These are phyloP conservation scores for Nothobranchius furzeri DNA, from an alignment of 2,113 vertebrate genomes.

Conservation along the genomic window DNA sequence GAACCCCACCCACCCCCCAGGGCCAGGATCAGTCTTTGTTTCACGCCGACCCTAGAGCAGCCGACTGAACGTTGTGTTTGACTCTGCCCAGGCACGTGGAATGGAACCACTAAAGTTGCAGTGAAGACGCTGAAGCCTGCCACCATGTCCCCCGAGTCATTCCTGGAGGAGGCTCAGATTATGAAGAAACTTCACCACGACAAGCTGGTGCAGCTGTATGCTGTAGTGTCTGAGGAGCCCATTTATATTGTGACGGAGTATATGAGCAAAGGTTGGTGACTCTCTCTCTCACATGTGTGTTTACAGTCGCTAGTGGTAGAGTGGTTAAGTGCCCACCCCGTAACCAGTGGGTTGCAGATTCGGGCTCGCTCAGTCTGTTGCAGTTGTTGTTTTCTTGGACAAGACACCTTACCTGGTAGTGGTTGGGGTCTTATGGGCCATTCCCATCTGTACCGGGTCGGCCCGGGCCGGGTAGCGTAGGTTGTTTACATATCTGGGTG, in stretches of 20 bases:
- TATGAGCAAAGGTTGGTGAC: conserved; percentile 91
- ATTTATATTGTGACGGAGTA: conserved; percentile 99
- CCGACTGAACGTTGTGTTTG: not conserved
- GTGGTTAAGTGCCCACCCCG: too few species aligned
- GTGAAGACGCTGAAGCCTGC: conserved; percentile 98
- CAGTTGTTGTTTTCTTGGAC: too few species aligned
- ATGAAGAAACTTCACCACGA: conserved; percentile 98
- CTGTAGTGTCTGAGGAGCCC: conserved; percentile 96
- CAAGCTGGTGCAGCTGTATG: conserved; percentile 96
- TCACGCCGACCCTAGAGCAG: not conserved
- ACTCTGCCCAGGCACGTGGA: conserved; percentile 88
- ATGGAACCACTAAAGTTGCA: conserved; percentile 98
- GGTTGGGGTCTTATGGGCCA: too few species aligned
- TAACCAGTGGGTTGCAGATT: too few species aligned
- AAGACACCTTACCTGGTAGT: too few species aligned
- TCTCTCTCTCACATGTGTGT: too few species aligned
- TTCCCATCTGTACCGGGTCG: too few species aligned
- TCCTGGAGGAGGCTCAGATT: conserved; percentile 98
- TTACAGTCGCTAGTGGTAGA: too few species aligned
- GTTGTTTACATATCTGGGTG: too few species aligned
- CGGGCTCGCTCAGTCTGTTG: too few species aligned
- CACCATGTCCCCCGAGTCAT: conserved; percentile 98
- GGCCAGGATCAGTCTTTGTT: not conserved
- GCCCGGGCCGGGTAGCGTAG: too few species aligned
- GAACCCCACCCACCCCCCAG: not conserved